Evolutionary conservation across 2,797 vertebrate species (phyloP).

Genomic region (Stomatorhinus walkeri): DNA sequence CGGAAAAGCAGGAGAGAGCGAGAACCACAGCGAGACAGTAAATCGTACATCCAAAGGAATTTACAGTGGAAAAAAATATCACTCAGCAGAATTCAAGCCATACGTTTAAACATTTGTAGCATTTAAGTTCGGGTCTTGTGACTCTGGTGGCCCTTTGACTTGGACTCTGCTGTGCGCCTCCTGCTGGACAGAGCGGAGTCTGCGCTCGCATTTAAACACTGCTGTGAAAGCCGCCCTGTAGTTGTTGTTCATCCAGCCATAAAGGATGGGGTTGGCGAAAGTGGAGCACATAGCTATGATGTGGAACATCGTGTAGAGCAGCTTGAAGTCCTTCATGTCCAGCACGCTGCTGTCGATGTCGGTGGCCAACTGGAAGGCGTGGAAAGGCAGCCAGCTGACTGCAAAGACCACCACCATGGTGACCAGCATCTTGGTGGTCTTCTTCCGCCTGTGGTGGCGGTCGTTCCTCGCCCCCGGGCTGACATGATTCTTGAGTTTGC

Average conservation of each 20-base stretch:
- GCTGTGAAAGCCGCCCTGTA: slow-evolving; percentile 84
- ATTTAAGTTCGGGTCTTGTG: slow-evolving; percentile 35
- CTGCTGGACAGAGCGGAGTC: slow-evolving; percentile 60
- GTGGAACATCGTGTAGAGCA: slow-evolving; percentile 87
- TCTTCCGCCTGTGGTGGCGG: slow-evolving; percentile 72
- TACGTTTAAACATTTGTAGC: slow-evolving; percentile 57
- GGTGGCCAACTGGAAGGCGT: slow-evolving; percentile 86
- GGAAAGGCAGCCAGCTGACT: slow-evolving; percentile 86
- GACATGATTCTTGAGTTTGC: slow-evolving; percentile 78
- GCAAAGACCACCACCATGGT: slow-evolving; percentile 89
- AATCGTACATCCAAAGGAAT: not conserved
- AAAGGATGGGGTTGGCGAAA: slow-evolving; percentile 87
- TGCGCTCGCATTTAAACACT: slow-evolving; percentile 74
- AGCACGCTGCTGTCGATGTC: slow-evolving; percentile 80
- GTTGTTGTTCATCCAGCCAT: slow-evolving; percentile 95
- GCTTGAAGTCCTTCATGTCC: slow-evolving; percentile 79
- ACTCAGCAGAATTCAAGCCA: not conserved
- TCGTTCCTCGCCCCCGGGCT: slow-evolving; percentile 67
- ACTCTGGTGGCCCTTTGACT: slow-evolving; percentile 49
- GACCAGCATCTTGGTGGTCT: slow-evolving; percentile 91
- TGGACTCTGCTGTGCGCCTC: slow-evolving; percentile 44
- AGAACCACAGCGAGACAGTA: not conserved
- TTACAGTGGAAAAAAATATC: not conserved
- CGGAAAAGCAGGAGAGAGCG: not conserved
- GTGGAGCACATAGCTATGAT: slow-evolving; percentile 92